Base-by-base conservation (phyloP, 2,797 vertebrate genomes). In the Gouania willdenowi region DNA sequence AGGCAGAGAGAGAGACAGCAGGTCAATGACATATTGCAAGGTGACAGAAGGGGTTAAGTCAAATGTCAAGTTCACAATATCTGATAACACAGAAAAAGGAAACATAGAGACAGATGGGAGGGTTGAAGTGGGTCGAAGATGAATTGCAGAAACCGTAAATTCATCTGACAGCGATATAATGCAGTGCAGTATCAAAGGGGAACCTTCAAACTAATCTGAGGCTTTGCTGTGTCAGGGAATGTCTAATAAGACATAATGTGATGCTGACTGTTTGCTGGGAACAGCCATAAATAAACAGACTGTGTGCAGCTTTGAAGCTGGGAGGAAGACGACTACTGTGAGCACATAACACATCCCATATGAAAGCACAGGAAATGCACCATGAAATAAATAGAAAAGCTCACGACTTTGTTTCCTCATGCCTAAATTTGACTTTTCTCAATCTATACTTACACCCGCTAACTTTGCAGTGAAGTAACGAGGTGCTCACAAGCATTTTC, bases 1-100 rank as follows among this genome's bases (percentile, higher is more conserved):
- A 16, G 18, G 19, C n/a, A 30, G 14, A 44, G 62, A 61, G 59
- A 66, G 27, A 66, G 11, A 58, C 33, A 58, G 20, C 15, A 42
- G 46, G 73, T 77, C 62, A 75, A 1, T 61, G 54, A 68, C 57
- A 67, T 52, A 52, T 58, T 61, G 22, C 34, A 16, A 25, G 32
- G 24, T 46, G 38, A 71, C 71, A 79, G 74, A 67, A 66, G 60
- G 59, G 66, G 47, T 66, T 40, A 45, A 55, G 63, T 66, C 60
- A 62, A 26, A 66, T 54, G 70, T 65, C 57, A 71, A 47, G 37
- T 40, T 33, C 60, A 55, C 52, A 37, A 65, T 59, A 44, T 36
- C 26, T 27, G 24, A 43, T 45, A 37, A 46, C 58, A 39, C 42
- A 5, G 14, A 42, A 22, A 60, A 26, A 29, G 26, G 32, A 14